A percentile compares a stretch with the other conserved stretches of the same genome.
These are phyloP conservation scores for Acrobasis consociella DNA, from an alignment of 2,888 invertebrate genomes.

Conservation along the genomic window DNA sequence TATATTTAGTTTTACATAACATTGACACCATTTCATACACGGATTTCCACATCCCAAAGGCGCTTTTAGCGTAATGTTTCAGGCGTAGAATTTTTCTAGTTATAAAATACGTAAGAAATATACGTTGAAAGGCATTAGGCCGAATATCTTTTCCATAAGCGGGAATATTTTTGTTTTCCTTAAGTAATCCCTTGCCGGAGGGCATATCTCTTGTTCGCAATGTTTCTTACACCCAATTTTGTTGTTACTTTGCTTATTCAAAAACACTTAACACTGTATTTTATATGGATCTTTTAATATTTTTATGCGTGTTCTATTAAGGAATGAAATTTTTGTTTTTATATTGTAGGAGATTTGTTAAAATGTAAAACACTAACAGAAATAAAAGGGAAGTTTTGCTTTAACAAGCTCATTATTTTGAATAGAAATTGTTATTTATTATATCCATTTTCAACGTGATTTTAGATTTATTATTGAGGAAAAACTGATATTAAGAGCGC, in stretches of 20 bases:
- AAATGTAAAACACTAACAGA: too few species aligned
- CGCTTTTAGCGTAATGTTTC: constrained; percentile 14
- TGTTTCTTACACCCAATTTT: constrained; percentile 19
- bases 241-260: constrained; percentile 6
- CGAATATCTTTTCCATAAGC: constrained; percentile 18
- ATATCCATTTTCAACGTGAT: too few species aligned
- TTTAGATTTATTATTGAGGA: too few species aligned
- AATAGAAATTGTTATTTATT: too few species aligned
- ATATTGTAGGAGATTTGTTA: too few species aligned
- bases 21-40: neutral
- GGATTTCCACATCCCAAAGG: neutral
- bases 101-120: constrained; percentile 18
- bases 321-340: too few species aligned
- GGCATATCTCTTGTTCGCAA: constrained; percentile 21
- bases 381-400: too few species aligned
- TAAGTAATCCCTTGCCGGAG: constrained; percentile 22
- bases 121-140: constrained; percentile 16
- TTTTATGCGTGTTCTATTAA: too few species aligned
- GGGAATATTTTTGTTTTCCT: constrained; percentile 21
- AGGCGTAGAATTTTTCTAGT: constrained; percentile 14
- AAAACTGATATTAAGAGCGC: too few species aligned
- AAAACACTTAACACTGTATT: constrained; percentile 10
- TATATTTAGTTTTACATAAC: neutral
- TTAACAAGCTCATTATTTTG: too few species aligned
- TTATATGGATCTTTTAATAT: neutral